Base-by-base conservation (phyloP, 1,140 invertebrate genomes). In the Caerostris extrusa region DNA sequence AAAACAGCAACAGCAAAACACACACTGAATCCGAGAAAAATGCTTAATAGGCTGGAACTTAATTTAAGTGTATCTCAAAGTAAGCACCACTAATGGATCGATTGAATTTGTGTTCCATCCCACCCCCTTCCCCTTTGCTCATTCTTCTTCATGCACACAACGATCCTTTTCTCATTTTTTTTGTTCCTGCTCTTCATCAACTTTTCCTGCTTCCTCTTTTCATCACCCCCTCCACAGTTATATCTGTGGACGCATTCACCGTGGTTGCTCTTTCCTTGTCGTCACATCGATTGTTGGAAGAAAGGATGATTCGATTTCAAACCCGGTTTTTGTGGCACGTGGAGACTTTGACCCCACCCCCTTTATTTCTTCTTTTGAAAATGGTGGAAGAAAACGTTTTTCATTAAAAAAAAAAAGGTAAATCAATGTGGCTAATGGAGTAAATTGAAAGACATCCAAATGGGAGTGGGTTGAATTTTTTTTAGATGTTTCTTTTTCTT, bases 241-340 rank as follows among this genome's bases (percentile, higher is more conserved):
- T 64, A 88, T 61, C 58, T 67, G 34, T 67, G 60, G 67, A 17
- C 14, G 34, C n/a, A n/a, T n/a, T n/a, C n/a, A n/a, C n/a, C n/a
- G n/a, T 17, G 17, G 61, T 88, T 64, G 50, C 19, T 85, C 61
- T 88, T 53, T 88, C n/a, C 34, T 55, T 64, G 60, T 67, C 86
- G 86, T 88, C 86, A 88, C 86, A 88, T 88, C 86, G 86, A 88
- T 88, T 88, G 19, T 88, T 57, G 56, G 82, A 57, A 56, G 12
- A 57, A n/a, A 55, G 55, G 57, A 85, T 85, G 10, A 85, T 60
- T 50, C 69, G 69, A 85, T n/a, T 85, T 85, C 57, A 58, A 8
- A 58, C 56, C 57, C 82, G 55, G 7, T 19, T 85, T 60, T 85
- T 85, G 53, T 58, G 57, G 82, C 55, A 85, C 82, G 53, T 85